phyloP scores from a whole-genome alignment of 2,113 vertebrate species.

The Corvus hawaiiensis region DNA sequence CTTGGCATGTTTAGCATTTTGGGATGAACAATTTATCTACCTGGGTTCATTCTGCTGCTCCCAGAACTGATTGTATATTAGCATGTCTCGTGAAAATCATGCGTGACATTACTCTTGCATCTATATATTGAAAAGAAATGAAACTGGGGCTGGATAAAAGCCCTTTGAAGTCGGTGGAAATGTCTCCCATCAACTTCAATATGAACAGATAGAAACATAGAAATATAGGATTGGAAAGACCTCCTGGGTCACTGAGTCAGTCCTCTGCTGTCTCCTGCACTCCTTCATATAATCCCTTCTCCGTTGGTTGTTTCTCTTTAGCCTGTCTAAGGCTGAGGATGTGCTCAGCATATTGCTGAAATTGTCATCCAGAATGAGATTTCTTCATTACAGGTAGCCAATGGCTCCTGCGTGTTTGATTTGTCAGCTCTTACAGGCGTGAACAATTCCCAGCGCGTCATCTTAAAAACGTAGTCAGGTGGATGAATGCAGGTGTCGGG shows the following conservation, averaged over 20 bases:
- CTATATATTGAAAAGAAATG: constrained; percentile 40
- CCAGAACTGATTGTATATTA: constrained; percentile 20
- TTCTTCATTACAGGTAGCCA: not conserved
- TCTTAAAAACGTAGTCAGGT: not conserved
- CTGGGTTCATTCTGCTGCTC: constrained; percentile 24
- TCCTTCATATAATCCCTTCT: not conserved
- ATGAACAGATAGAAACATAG: not conserved
- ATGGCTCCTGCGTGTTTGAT: not conserved
- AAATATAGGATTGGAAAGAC: not conserved
- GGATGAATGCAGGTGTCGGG: not conserved
- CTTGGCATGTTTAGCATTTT: not conserved
- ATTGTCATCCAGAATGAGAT: not conserved
- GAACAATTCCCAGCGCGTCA: not conserved
- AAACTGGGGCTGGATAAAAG: not conserved
- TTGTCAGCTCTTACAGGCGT: not conserved
- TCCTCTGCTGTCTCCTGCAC: not conserved
- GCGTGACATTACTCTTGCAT: constrained; percentile 22
- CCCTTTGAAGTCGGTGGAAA: constrained; percentile 10
- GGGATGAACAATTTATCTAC: constrained; percentile 5
- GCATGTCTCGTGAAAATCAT: constrained; percentile 32
- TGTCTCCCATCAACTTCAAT: constrained; percentile 24
- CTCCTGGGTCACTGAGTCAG: not conserved
- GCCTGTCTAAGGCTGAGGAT: not conserved
- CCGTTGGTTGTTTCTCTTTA: not conserved
- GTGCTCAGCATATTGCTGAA: not conserved